Percentiles rank a stretch among this genome's conserved stretches.
phyloP scores from a whole-genome alignment of 2,888 invertebrate species.

The Spisula subtruncata region DNA sequence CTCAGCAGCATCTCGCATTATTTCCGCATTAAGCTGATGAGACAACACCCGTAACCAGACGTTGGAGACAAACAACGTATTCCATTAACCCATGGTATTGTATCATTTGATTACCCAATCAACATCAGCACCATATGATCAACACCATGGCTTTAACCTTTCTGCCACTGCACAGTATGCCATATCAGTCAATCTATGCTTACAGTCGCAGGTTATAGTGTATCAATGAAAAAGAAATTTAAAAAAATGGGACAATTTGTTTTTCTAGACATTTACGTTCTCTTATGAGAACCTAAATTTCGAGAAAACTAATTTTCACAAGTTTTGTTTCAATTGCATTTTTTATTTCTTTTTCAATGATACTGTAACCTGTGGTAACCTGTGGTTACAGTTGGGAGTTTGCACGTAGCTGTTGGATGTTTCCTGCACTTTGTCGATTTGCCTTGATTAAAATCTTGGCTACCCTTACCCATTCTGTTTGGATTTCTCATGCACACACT shows the following conservation, averaged over 20 bases:
- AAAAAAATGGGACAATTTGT: too few relatives aligned
- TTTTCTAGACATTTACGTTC: too few relatives aligned
- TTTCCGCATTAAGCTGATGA: not conserved
- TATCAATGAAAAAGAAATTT: too few relatives aligned
- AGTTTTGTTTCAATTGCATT: too few relatives aligned
- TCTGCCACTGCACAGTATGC: too few relatives aligned
- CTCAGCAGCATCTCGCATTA: not conserved
- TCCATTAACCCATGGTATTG: not conserved
- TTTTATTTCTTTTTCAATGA: too few relatives aligned
- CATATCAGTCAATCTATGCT: too few relatives aligned
- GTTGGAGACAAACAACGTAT: not conserved
- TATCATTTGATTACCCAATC: not conserved
- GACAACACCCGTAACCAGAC: not conserved
- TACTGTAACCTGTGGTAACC: too few relatives aligned
- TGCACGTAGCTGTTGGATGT: not conserved
- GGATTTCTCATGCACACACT: slow-evolving; percentile 40
- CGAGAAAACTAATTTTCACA: too few relatives aligned
- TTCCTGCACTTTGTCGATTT: not conserved
- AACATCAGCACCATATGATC: not conserved
- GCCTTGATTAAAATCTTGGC: not conserved
- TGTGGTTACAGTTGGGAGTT: not conserved
- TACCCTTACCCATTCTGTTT: not conserved
- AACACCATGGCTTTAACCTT: not conserved
- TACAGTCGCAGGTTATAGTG: too few relatives aligned
- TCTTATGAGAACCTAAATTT: too few relatives aligned